phyloP scores from a whole-genome alignment of 2,888 invertebrate species.

The Drosophila crucigera region DNA sequence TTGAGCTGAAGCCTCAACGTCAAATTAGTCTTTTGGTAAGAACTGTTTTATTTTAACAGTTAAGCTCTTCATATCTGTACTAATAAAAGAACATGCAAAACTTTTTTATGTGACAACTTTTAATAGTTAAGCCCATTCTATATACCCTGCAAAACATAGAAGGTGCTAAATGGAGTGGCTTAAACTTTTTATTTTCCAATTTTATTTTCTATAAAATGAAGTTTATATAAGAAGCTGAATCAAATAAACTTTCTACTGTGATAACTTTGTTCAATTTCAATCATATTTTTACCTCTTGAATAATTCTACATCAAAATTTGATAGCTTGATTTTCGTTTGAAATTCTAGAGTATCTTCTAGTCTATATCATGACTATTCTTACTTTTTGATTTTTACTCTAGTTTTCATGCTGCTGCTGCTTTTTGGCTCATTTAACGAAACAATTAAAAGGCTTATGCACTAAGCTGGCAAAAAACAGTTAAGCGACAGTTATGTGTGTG shows the following conservation, averaged over 20 bases:
- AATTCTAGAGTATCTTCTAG: constrained; percentile 1
- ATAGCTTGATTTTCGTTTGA: not conserved
- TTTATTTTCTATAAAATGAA: not conserved
- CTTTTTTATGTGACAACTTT: constrained; percentile 60
- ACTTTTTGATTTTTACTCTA: not conserved
- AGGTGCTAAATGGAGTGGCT: not conserved
- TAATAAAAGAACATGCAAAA: constrained; percentile 61
- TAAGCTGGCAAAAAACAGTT: constrained; percentile 70
- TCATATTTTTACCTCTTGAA: not conserved
- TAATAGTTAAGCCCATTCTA: constrained; percentile 15
- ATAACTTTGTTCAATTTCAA: not conserved
- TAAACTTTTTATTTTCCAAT: not conserved
- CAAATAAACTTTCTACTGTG: not conserved
- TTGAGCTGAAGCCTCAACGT: not conserved
- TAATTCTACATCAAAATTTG: not conserved
- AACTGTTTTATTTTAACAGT: constrained; percentile 24
- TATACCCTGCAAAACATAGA: constrained; percentile 1
- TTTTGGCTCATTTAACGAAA: constrained; percentile 74
- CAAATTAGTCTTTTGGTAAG: constrained; percentile 3
- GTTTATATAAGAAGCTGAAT: not conserved
- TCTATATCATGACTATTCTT: not conserved
- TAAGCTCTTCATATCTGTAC: constrained; percentile 43
- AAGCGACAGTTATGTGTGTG: constrained; percentile 55
- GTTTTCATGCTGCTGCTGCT: constrained; percentile 29
- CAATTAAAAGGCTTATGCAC: constrained; percentile 79